A percentile compares a stretch with the other conserved stretches of the same genome.
Evolutionary conservation across 1,140 invertebrate genomes (phyloP).

Genomic region (Octopus sinensis): DNA sequence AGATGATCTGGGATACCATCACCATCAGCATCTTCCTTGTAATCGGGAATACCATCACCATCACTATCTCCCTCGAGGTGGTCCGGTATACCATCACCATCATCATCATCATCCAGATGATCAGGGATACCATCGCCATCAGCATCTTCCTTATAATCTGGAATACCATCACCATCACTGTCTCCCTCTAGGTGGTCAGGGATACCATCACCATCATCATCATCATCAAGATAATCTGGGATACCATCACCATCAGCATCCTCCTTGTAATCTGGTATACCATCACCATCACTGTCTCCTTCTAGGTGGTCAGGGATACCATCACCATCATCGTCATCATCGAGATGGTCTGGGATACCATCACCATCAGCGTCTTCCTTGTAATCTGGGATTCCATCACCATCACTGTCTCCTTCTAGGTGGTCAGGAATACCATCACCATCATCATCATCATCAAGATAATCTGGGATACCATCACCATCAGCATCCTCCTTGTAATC

Average conservation of each 20-base stretch:
- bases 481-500: constrained; percentile 38
- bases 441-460: too few species aligned
- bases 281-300: constrained; percentile 43
- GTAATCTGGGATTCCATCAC: constrained; percentile 43
- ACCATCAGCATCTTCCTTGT: constrained; percentile 42
- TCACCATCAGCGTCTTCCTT: constrained; percentile 36
- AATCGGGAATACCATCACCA: constrained; percentile 40
- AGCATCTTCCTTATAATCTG: constrained; percentile 30
- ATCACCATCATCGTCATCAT: constrained; percentile 46
- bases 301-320: constrained; percentile 49
- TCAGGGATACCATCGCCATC: constrained; percentile 36
- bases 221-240: constrained; percentile 48
- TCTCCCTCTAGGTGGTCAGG: constrained; percentile 43
- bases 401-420: constrained; percentile 40
- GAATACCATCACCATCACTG: constrained; percentile 28
- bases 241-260: constrained; percentile 47
- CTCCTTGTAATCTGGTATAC: constrained; percentile 42
- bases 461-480: constrained; percentile 45
- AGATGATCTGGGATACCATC: constrained; percentile 56
- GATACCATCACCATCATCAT: constrained; percentile 52
- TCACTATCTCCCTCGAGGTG: constrained; percentile 28
- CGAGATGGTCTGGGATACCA: constrained; percentile 36
- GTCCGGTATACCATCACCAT: constrained; percentile 47
- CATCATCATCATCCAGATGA: constrained; percentile 31
- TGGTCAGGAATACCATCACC: constrained; percentile 46